Percentiles rank a stretch among this genome's conserved stretches.
Conservation (phyloP, 2,113 vertebrate genomes). For the Halichoerus grypus region DNA sequence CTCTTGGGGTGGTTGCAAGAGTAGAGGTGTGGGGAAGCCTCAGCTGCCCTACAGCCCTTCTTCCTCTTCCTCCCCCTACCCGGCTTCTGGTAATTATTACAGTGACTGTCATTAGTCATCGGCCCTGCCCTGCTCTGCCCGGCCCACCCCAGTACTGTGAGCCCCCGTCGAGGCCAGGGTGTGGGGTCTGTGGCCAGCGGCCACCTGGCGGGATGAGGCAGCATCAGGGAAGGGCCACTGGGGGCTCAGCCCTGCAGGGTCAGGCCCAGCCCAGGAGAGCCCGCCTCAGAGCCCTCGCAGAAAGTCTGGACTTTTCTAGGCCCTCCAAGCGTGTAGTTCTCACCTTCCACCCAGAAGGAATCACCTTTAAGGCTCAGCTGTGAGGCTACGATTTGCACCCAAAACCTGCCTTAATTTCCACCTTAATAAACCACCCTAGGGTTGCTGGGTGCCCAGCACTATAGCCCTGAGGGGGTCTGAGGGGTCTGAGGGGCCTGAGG, state of each 20-base stretch:
- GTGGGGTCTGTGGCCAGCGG: not conserved
- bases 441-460: not conserved
- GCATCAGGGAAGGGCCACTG: rapidly evolving
- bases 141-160: too few species aligned
- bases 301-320: not conserved
- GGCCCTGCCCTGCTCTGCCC: not conserved
- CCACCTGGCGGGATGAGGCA: not conserved
- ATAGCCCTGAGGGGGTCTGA: not conserved
- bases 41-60: not conserved
- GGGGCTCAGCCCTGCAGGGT: not conserved
- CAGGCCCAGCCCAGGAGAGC: not conserved
- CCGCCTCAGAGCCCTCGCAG: not conserved
- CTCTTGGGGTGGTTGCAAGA: not conserved
- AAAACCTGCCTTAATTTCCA: not conserved
- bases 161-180: not conserved
- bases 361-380: not conserved
- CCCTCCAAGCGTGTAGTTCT: not conserved
- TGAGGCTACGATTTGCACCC: not conserved
- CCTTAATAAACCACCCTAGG: not conserved
- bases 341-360: not conserved
- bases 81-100: not conserved
- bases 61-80: not conserved
- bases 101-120: not conserved
- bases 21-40: not conserved
- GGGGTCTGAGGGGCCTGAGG: not conserved